phyloP scores from a whole-genome alignment of 2,888 invertebrate species.

The Scrobipalpa costella region DNA sequence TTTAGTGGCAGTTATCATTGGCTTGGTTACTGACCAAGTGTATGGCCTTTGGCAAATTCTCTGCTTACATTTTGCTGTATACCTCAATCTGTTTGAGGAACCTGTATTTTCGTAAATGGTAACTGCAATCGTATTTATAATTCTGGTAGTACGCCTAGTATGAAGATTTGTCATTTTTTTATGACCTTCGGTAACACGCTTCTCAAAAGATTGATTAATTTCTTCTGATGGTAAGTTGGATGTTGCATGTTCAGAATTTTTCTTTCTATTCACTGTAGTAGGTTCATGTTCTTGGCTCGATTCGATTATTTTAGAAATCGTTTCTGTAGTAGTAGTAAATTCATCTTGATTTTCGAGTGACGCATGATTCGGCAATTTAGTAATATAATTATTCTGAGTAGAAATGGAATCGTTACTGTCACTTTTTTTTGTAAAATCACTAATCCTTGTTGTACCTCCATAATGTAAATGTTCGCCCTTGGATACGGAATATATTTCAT shows the following conservation, averaged over 20 bases:
- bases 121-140: background rate
- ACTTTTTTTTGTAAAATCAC: too few relatives aligned
- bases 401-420: too few relatives aligned
- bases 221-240: background rate
- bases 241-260: background rate
- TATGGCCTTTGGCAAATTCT: slow-evolving; percentile 43
- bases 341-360: too few relatives aligned
- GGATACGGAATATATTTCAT: background rate
- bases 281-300: too few relatives aligned
- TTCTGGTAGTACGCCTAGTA: background rate
- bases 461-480: too few relatives aligned
- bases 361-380: too few relatives aligned
- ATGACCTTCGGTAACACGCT: background rate
- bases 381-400: too few relatives aligned
- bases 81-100: background rate
- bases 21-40: slow-evolving; percentile 48
- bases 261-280: too few relatives aligned
- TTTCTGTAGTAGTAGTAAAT: too few relatives aligned
- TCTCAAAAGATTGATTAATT: background rate
- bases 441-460: too few relatives aligned
- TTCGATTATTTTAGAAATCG: too few relatives aligned
- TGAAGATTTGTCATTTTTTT: background rate
- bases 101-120: background rate
- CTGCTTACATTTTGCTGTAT: slow-evolving; percentile 33
- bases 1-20: background rate